These are phyloP conservation scores for Spodoptera litura DNA, from an alignment of 1,140 invertebrate species.

Conservation along the genomic window DNA sequence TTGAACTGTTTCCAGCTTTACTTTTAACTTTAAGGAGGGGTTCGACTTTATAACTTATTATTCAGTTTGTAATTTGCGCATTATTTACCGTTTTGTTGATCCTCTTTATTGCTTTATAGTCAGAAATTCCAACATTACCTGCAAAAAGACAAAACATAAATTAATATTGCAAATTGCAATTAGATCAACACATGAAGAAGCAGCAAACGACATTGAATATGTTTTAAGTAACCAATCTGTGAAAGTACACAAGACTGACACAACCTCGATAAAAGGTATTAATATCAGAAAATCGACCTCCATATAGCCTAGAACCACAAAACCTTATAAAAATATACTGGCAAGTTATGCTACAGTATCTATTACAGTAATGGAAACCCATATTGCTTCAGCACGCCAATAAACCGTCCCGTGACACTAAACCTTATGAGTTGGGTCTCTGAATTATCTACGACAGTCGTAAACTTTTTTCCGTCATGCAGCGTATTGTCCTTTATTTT, in stretches of 20 bases:
- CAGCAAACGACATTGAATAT: no score
- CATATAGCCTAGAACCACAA: background rate
- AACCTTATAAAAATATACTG: constrained; percentile 34
- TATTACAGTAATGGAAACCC: constrained; percentile 52
- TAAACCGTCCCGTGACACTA: constrained; percentile 57
- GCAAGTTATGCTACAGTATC: constrained; percentile 34
- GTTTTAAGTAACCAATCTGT: background rate
- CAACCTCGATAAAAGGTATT: no score
- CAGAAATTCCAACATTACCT: constrained; percentile 12
- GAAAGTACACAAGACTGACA: no score
- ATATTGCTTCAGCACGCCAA: constrained; percentile 56
- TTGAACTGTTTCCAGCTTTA: no score
- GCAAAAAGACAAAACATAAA: constrained; percentile 8
- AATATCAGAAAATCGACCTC: no score
- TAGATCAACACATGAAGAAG: no score
- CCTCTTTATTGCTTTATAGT: background rate
- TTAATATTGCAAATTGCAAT: background rate
- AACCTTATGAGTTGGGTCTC: constrained; percentile 53
- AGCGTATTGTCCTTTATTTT: constrained; percentile 44
- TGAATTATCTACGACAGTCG: constrained; percentile 62
- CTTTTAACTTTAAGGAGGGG: no score
- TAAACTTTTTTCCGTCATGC: constrained; percentile 48
- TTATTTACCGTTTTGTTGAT: constrained; percentile 29
- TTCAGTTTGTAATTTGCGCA: constrained; percentile 8
- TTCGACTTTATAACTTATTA: background rate